Evolutionary conservation across 2,888 invertebrate species (phyloP).

Genomic region (Panzeria rudis): DNA sequence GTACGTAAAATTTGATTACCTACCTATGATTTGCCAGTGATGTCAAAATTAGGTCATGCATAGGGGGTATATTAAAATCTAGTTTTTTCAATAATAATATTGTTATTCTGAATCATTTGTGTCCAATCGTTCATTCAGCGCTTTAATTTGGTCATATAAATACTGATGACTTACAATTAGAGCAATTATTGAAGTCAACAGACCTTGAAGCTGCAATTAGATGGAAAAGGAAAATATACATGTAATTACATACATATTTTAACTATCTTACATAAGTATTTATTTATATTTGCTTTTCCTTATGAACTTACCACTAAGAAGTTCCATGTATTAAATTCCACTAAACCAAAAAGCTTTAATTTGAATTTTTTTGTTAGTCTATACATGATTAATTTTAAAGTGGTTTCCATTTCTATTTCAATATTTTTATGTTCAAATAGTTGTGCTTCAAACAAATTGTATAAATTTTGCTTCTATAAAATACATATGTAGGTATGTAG

Average conservation of each 20-base stretch:
- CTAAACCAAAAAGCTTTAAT: constrained; percentile 70
- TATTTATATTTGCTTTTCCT: neutral
- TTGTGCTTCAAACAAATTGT: neutral
- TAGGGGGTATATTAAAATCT: neutral
- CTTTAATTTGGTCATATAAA: constrained; percentile 72
- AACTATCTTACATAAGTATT: neutral
- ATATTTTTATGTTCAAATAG: constrained; percentile 1
- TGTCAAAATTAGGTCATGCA: too few relatives aligned
- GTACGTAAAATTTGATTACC: too few relatives aligned
- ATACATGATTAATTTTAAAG: constrained; percentile 46
- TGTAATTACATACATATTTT: neutral
- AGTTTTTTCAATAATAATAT: neutral
- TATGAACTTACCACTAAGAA: constrained; percentile 72
- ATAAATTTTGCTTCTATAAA: constrained; percentile 50
- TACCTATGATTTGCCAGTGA: too few relatives aligned
- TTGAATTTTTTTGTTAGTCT: constrained; percentile 58
- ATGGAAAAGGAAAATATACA: neutral
- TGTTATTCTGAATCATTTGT: constrained; percentile 33
- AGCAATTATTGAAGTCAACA: constrained; percentile 71
- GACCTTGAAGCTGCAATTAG: constrained; percentile 73
- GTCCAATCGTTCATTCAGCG: constrained; percentile 61
- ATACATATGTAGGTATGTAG: neutral
- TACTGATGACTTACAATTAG: constrained; percentile 72
- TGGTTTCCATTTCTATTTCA: neutral
- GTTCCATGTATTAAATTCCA: constrained; percentile 69